Base-by-base conservation (phyloP, 2,797 vertebrate genomes). In the Takifugu ocellatus region DNA sequence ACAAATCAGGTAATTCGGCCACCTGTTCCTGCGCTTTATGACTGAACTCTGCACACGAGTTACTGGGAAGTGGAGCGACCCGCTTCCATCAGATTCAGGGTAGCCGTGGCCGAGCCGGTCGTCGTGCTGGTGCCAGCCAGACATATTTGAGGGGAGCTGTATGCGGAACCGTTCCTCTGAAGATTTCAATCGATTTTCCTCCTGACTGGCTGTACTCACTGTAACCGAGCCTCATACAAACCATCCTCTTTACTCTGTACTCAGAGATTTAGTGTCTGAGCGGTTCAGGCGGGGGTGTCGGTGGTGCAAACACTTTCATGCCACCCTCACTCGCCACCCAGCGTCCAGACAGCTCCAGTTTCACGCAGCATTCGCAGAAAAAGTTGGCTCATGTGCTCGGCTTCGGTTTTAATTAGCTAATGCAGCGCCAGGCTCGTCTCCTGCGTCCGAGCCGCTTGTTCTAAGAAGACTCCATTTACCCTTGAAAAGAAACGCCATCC, bases 371-470 rank as follows among this genome's bases (percentile, higher is more conserved):
- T 89, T 89, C 77, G 84, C 77, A 76, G 84, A 79, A 87, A 90
- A 88, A 88, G 78, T 82, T 75, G 66, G 82, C 81, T 87, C 88
- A 87, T 85, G 83, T 70, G 72, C 72, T 73, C 68, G 83, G 79
- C 79, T 74, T 78, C 59, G 51, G 55, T 81, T 90, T 91, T 89
- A 91, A 93, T 93, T 89, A 91, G 88, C 87, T 92, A 91, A 91
- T 90, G 86, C 86, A 53, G 45, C 74, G 74, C 68, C 47, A 51
- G 56, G 75, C 84, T 87, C 87, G 83, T 89, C 86, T 85, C 74
- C 77, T 74, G 75, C 70, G 39, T 81, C 77, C 79, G 81, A 86
- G 86, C 75, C 82, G 84, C 89, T 85, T 81, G 81, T 74, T 85
- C 83, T 88, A 84, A 88, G 90, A 90, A 87, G 86, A 81, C 72